A percentile compares a stretch with the other conserved stretches of the same genome.
Conservation (phyloP, 2,113 vertebrate species). For the Phoxinus phoxinus region DNA sequence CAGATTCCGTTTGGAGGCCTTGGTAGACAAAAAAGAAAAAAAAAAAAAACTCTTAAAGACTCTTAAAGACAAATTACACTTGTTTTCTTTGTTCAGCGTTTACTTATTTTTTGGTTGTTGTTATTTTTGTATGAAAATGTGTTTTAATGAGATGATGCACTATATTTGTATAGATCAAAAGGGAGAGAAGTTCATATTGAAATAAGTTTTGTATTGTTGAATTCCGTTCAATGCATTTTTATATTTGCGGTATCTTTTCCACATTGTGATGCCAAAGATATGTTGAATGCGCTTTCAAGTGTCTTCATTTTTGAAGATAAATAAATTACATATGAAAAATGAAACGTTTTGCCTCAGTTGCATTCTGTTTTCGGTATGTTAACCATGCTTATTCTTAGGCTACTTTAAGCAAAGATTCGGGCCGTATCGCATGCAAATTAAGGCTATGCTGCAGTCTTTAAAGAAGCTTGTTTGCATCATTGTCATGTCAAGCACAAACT, state of each 20-base stretch:
- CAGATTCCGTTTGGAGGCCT: conserved; percentile 96
- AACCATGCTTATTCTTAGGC: neutral
- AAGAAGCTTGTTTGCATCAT: neutral
- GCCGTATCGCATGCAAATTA: neutral
- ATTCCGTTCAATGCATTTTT: conserved; percentile 88
- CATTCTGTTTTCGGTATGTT: neutral
- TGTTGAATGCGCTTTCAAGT: conserved; percentile 84
- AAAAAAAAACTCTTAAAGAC: conserved; percentile 53
- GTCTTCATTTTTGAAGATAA: conserved; percentile 92
- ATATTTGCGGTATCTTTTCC: conserved; percentile 78
- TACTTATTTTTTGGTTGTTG: conserved; percentile 73
- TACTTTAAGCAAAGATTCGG: neutral
- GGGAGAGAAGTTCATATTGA: conserved; percentile 96
- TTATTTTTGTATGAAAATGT: conserved; percentile 78
- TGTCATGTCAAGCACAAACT: neutral
- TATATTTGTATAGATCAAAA: conserved; percentile 90
- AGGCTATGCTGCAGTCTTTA: neutral
- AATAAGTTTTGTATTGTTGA: conserved; percentile 93
- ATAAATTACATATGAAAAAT: conserved; percentile 82
- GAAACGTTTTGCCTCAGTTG: conserved; percentile 37
- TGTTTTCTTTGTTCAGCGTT: conserved; percentile 66
- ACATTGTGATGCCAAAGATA: conserved; percentile 93
- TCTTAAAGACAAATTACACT: conserved; percentile 66
- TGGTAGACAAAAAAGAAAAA: conserved; percentile 80
- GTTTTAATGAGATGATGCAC: conserved; percentile 81